A percentile compares a stretch with the other conserved stretches of the same genome.
Evolutionary conservation across 2,888 invertebrate genomes (phyloP).

Genomic region (Steinernema scapterisci): DNA sequence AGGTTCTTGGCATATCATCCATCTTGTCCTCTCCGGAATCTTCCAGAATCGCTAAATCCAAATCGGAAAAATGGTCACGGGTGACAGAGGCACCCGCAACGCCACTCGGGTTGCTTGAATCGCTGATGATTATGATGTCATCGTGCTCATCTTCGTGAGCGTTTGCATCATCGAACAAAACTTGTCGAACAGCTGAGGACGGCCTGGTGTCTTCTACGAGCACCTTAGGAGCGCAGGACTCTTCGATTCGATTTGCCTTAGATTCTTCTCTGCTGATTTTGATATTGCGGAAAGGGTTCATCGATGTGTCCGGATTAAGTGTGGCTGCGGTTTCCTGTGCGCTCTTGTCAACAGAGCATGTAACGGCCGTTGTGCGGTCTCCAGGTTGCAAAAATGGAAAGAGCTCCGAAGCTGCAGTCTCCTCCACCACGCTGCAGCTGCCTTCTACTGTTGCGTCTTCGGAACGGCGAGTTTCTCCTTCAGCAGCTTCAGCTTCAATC

Average conservation of each 20-base stretch:
- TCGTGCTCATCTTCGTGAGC: background rate
- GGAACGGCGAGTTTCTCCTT: background rate
- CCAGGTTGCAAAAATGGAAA: background rate
- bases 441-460: background rate
- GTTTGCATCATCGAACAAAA: background rate
- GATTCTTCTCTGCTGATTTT: too few relatives aligned
- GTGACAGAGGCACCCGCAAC: background rate
- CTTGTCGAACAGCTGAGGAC: background rate
- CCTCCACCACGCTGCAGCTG: background rate
- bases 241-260: too few relatives aligned
- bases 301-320: conserved; percentile 1
- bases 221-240: too few relatives aligned
- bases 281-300: conserved; percentile 13
- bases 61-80: background rate
- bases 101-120: background rate
- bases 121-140: background rate
- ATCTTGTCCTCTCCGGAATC: background rate
- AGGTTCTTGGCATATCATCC: too few relatives aligned
- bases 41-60: background rate
- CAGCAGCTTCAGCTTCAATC: background rate
- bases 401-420: background rate
- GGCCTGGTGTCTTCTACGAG: too few relatives aligned
- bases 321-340: background rate
- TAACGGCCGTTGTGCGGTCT: background rate
- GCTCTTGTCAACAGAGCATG: background rate